Evolutionary conservation across 2,888 invertebrate species (phyloP).

Genomic region (Thalpophila matura): DNA sequence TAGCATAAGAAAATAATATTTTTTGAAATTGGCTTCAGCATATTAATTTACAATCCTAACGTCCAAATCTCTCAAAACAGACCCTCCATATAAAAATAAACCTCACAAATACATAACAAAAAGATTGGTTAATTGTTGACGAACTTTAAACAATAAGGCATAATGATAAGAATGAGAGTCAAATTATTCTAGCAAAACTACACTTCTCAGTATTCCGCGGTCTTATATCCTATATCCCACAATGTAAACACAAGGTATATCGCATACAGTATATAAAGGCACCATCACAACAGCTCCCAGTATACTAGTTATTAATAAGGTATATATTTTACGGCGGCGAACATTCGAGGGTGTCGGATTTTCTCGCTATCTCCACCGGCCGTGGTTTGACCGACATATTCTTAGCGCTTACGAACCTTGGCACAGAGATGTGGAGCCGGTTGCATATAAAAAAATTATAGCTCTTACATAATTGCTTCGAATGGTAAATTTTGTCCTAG

Average conservation of each 20-base stretch:
- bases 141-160: no score
- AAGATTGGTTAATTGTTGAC: no score
- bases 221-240: no score
- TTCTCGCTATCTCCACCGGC: slow-evolving; percentile 82
- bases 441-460: neutral
- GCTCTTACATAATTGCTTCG: neutral
- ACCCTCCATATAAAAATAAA: no score
- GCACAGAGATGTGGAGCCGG: slow-evolving; percentile 69
- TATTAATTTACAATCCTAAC: no score
- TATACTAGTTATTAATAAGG: slow-evolving; percentile 68
- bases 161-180: no score
- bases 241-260: slow-evolving; percentile 22
- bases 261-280: slow-evolving; percentile 39
- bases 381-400: slow-evolving; percentile 90
- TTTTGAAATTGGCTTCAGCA: no score
- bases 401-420: slow-evolving; percentile 80
- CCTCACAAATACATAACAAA: no score
- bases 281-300: slow-evolving; percentile 40
- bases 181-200: neutral
- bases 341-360: slow-evolving; percentile 78
- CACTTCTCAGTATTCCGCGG: no score
- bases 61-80: no score
- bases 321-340: slow-evolving; percentile 72
- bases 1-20: no score
- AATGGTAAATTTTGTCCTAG: no score